A percentile compares a stretch with the other conserved stretches of the same genome.
These are phyloP conservation scores for Leuctra nigra DNA, from an alignment of 2,888 invertebrate species.

Conservation along the genomic window DNA sequence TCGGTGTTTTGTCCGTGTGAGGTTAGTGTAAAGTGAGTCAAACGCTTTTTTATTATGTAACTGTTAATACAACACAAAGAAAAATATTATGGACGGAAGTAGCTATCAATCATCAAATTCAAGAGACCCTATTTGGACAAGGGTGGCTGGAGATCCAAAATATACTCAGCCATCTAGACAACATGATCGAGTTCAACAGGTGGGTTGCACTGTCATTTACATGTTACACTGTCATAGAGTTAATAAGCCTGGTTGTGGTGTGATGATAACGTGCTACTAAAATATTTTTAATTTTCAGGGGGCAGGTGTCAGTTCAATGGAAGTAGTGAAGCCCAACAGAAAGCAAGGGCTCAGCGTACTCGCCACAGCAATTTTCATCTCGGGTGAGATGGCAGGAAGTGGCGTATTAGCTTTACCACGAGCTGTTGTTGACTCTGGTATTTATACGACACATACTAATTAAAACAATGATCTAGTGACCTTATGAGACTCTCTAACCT, in stretches of 20 bases:
- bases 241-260: too few relatives aligned
- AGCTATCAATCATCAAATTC: constrained; percentile 29
- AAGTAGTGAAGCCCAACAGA: constrained; percentile 4
- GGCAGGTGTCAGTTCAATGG: background rate
- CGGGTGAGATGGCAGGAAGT: constrained; percentile 65
- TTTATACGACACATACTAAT: background rate
- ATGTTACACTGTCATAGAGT: too few relatives aligned
- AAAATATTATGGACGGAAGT: too few relatives aligned
- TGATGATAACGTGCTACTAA: background rate
- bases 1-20: too few relatives aligned
- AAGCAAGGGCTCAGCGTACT: constrained; percentile 40
- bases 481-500: too few relatives aligned
- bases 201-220: constrained; percentile 6
- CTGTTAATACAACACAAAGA: too few relatives aligned
- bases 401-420: constrained; percentile 62
- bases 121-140: constrained; percentile 37
- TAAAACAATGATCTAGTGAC: too few relatives aligned
- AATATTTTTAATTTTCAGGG: background rate
- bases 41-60: too few relatives aligned
- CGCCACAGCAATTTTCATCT: constrained; percentile 55
- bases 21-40: too few relatives aligned
- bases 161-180: constrained; percentile 24
- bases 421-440: constrained; percentile 58
- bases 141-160: constrained; percentile 35
- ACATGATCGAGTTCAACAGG: background rate